Conservation (phyloP, 1,140 invertebrate species). For the Babylonia areolata region DNA sequence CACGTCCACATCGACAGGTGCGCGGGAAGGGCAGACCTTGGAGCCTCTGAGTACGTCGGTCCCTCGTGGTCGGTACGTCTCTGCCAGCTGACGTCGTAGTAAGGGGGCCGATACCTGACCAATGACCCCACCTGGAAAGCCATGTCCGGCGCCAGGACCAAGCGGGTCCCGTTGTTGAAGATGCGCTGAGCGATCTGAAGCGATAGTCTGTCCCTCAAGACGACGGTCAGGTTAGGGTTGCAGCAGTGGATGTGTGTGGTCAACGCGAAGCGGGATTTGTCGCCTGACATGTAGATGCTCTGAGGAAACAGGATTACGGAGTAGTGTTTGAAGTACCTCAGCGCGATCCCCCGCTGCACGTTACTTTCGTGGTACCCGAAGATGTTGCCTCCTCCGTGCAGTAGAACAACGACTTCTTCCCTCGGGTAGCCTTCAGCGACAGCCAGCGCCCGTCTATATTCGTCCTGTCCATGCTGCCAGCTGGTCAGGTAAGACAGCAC, state of each 20-base stretch:
- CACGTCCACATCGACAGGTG: constrained; percentile 28
- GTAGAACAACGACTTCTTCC: constrained; percentile 44
- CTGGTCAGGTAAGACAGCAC: constrained; percentile 46
- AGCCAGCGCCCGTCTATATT: not conserved
- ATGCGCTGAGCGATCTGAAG: constrained; percentile 37
- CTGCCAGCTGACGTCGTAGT: constrained; percentile 48
- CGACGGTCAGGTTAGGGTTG: constrained; percentile 45
- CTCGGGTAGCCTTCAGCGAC: constrained; percentile 4
- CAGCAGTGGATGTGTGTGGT: constrained; percentile 39
- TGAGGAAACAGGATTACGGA: constrained; percentile 44
- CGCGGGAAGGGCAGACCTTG: not conserved
- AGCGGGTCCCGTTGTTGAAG: constrained; percentile 36
- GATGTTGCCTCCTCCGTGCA: constrained; percentile 57
- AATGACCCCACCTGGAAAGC: constrained; percentile 45
- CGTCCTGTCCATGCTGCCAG: not conserved
- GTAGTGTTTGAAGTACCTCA: constrained; percentile 39
- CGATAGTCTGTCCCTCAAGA: constrained; percentile 52
- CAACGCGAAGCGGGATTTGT: not conserved
- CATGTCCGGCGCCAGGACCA: constrained; percentile 51
- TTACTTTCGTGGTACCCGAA: constrained; percentile 42
- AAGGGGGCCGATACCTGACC: constrained; percentile 33
- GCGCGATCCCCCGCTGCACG: not conserved
- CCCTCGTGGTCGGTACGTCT: constrained; percentile 38
- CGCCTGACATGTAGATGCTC: constrained; percentile 41
- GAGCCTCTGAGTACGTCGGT: constrained; percentile 25